Evolutionary conservation across 2,113 vertebrate species (phyloP).

Genomic region (Phocoena phocoena): DNA sequence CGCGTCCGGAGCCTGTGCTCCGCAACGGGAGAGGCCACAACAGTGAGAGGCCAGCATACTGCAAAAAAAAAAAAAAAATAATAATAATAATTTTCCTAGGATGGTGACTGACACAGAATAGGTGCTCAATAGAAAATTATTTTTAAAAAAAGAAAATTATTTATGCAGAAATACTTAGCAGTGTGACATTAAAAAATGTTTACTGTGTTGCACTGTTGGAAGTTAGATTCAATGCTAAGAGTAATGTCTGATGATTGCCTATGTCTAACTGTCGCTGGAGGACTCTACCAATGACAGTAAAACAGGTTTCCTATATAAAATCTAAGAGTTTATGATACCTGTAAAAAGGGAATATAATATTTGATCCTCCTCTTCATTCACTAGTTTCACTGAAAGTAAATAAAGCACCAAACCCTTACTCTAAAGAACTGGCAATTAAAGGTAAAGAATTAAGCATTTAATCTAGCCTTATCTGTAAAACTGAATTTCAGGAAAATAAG

Average conservation of each 20-base stretch:
- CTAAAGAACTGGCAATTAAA: slow-evolving; percentile 1
- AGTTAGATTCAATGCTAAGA: background rate
- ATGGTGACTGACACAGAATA: background rate
- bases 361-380: background rate
- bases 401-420: background rate
- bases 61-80: no score
- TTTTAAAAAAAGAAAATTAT: background rate
- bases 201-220: background rate
- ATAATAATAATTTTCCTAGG: no score
- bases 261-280: background rate
- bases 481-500: background rate
- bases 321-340: background rate
- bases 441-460: background rate
- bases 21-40: no score
- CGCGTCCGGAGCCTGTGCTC: no score
- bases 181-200: background rate
- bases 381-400: background rate
- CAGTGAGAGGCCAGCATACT: no score
- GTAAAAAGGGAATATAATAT: background rate
- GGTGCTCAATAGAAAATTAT: background rate
- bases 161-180: background rate
- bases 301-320: background rate
- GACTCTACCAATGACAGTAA: background rate
- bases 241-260: background rate
- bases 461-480: background rate